Conservation (phyloP, 1,140 invertebrate genomes). For the Andrena cerasifolii region DNA sequence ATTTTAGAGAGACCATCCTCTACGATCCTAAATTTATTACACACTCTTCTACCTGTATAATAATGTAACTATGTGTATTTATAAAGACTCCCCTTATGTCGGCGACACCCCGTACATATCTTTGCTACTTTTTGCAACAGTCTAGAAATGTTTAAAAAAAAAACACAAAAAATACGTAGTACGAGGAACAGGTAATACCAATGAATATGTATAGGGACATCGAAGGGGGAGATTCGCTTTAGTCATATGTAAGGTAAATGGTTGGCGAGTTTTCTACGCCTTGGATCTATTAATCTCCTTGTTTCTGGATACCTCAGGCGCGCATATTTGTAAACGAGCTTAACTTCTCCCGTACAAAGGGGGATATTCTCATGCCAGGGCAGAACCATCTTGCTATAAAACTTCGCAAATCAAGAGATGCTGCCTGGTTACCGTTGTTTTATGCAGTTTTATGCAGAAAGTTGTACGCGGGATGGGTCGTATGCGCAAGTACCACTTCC, state of each 20-base stretch:
- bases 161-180: too few relatives aligned
- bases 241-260: background rate
- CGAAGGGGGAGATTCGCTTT: background rate
- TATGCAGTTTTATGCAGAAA: constrained; percentile 46
- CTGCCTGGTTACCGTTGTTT: constrained; percentile 8
- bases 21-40: too few relatives aligned
- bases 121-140: too few relatives aligned
- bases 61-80: too few relatives aligned
- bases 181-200: too few relatives aligned
- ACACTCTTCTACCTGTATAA: too few relatives aligned
- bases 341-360: constrained; percentile 12
- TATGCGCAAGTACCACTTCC: constrained; percentile 11
- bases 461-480: constrained; percentile 5
- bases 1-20: too few relatives aligned
- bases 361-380: constrained; percentile 10
- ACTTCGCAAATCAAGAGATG: constrained; percentile 42
- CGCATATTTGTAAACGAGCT: constrained; percentile 24
- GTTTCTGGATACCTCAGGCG: background rate
- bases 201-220: too few relatives aligned
- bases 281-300: background rate
- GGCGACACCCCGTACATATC: too few relatives aligned
- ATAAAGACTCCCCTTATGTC: too few relatives aligned
- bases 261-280: background rate
- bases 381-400: constrained; percentile 35
- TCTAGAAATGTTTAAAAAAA: too few relatives aligned